Evolutionary conservation across 1,140 invertebrate species (phyloP).

Genomic region (Ceratosolen fusciceps): DNA sequence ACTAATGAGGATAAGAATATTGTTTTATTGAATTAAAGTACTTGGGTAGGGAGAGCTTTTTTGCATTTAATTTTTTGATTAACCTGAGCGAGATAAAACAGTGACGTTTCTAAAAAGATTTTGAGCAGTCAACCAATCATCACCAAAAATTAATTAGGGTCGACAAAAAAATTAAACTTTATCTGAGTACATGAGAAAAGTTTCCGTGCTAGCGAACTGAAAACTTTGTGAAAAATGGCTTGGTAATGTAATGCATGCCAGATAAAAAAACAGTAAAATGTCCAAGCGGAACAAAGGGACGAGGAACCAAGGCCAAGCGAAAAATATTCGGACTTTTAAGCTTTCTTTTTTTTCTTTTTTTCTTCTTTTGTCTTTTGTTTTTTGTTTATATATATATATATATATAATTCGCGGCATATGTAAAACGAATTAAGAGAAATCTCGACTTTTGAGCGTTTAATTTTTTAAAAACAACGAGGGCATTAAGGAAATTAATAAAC

Average conservation of each 20-base stretch:
- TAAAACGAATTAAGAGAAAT: not conserved
- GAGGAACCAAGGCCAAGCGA: slow-evolving; percentile 2
- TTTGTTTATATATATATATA: no score
- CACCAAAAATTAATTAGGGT: slow-evolving; percentile 28
- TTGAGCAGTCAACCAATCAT: slow-evolving; percentile 15
- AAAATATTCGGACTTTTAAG: slow-evolving; percentile 16
- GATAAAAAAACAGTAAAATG: slow-evolving; percentile 13
- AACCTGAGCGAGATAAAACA: not conserved
- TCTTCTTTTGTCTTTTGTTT: no score
- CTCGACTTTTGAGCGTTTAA: not conserved
- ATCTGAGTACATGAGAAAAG: slow-evolving; percentile 27
- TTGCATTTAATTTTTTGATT: no score
- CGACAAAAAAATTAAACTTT: slow-evolving; percentile 8
- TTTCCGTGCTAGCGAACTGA: slow-evolving; percentile 21
- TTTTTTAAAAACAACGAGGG: not conserved
- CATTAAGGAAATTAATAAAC: no score
- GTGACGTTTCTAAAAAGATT: not conserved
- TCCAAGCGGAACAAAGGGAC: not conserved
- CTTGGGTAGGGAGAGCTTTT: no score
- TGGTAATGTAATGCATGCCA: slow-evolving; percentile 21
- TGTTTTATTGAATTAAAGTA: no score
- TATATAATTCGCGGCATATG: not conserved
- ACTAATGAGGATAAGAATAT: not conserved
- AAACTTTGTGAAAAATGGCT: slow-evolving; percentile 37
- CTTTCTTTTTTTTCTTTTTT: no score